Evolutionary conservation across 2,888 invertebrate genomes (phyloP).

Genomic region (Rosalia funebris): DNA sequence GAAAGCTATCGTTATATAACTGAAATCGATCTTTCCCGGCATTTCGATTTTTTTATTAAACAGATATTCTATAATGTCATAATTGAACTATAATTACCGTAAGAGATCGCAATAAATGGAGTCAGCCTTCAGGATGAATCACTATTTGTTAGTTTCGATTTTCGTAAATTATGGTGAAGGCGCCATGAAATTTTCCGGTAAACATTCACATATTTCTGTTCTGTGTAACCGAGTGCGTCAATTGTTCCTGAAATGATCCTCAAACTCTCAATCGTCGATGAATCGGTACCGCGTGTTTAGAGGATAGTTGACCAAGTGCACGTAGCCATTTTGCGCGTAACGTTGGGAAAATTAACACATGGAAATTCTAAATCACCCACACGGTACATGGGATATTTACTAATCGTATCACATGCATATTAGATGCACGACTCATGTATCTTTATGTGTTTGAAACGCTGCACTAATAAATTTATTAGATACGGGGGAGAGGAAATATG

Average conservation of each 20-base stretch:
- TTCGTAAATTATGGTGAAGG: too few relatives aligned
- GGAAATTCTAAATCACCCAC: constrained; percentile 8
- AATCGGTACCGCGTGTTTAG: constrained; percentile 6
- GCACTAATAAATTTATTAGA: too few relatives aligned
- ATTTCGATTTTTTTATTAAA: too few relatives aligned
- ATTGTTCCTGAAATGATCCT: constrained; percentile 2
- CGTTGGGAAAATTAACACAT: constrained; percentile 2
- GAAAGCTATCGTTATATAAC: too few relatives aligned
- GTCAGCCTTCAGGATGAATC: too few relatives aligned
- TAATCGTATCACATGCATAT: constrained; percentile 13
- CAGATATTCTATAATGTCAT: too few relatives aligned
- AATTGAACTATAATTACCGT: too few relatives aligned
- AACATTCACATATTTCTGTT: constrained; percentile 5
- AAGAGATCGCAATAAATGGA: too few relatives aligned
- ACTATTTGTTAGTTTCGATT: too few relatives aligned
- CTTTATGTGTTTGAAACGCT: constrained; percentile 4
- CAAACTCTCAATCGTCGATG: constrained; percentile 1
- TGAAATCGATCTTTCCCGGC: too few relatives aligned
- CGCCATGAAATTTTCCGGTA: constrained; percentile 12
- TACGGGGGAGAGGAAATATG: neutral
- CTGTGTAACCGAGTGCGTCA: constrained; percentile 12
- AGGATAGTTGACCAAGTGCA: constrained; percentile 19
- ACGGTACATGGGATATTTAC: neutral
- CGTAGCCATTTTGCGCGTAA: constrained; percentile 12
- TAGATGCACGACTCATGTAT: constrained; percentile 3